Percentiles rank a stretch among this genome's conserved stretches.
Conservation (phyloP, 2,113 vertebrate species). For the Pedetes capensis region DNA sequence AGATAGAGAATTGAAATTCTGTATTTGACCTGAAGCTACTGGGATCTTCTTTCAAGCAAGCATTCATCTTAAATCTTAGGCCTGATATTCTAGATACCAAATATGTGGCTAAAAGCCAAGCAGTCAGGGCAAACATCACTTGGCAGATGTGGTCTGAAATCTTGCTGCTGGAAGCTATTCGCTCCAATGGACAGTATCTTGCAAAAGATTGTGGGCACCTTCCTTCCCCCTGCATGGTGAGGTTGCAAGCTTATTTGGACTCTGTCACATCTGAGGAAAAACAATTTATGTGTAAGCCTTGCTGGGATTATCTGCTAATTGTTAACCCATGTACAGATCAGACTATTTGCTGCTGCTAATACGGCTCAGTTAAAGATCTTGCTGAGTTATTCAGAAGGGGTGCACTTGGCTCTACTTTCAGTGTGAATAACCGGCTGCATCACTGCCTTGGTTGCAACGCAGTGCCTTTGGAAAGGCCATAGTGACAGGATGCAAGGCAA, state of each 20-base stretch:
- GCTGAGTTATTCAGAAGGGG: background rate
- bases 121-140: background rate
- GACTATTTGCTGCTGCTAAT: conserved; percentile 4
- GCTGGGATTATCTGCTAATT: background rate
- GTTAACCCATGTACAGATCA: conserved; percentile 2
- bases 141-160: background rate
- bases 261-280: conserved; percentile 14
- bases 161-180: background rate
- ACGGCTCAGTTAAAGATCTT: conserved; percentile 28
- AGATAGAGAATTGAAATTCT: background rate
- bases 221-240: background rate
- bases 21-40: background rate
- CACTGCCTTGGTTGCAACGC: background rate
- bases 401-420: conserved; percentile 11
- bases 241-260: background rate
- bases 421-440: conserved; percentile 49
- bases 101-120: background rate
- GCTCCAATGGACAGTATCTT: background rate
- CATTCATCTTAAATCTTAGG: conserved; percentile 12
- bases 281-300: background rate
- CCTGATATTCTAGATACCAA: background rate
- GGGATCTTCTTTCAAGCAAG: conserved; percentile 18
- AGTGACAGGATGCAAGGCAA: background rate
- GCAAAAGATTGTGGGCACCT: background rate
- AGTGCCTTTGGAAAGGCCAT: conserved; percentile 34